A percentile compares a stretch with the other conserved stretches of the same genome.
phyloP scores from a whole-genome alignment of 1,140 invertebrate species.

The Bombus waltoni region DNA sequence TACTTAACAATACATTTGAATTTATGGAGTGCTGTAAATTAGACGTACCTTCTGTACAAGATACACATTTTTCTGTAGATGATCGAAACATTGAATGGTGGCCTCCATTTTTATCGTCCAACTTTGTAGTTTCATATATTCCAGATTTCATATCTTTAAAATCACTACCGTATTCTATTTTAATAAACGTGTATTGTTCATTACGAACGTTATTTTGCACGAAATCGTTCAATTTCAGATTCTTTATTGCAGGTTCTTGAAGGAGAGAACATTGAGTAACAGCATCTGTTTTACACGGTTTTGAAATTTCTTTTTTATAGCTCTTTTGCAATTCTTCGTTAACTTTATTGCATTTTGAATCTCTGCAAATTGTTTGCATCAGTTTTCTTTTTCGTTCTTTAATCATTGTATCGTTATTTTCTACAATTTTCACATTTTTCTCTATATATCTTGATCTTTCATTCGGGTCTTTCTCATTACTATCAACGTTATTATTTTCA shows the following conservation, averaged over 20 bases:
- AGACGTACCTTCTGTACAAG: background rate
- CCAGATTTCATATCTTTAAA: constrained; percentile 71
- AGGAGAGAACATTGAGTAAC: constrained; percentile 73
- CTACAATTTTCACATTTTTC: background rate
- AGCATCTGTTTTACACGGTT: constrained; percentile 61
- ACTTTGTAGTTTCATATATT: background rate
- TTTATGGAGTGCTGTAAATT: background rate
- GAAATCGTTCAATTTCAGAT: constrained; percentile 36
- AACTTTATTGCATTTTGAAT: background rate
- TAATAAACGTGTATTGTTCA: constrained; percentile 51
- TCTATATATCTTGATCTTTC: background rate
- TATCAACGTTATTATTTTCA: constrained; percentile 11
- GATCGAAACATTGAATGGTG: too few relatives aligned
- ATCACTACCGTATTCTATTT: constrained; percentile 68
- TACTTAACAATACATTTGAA: background rate
- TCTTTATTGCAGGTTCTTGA: constrained; percentile 23
- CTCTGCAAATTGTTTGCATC: background rate
- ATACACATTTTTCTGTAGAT: background rate
- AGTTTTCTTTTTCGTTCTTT: constrained; percentile 26
- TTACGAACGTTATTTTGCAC: background rate
- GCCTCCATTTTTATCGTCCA: background rate
- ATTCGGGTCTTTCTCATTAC: background rate
- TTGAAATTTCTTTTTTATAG: background rate
- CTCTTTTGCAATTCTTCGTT: background rate
- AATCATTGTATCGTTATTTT: background rate